Conservation (phyloP, 2,113 vertebrate genomes). For the Syrrhaptes paradoxus region DNA sequence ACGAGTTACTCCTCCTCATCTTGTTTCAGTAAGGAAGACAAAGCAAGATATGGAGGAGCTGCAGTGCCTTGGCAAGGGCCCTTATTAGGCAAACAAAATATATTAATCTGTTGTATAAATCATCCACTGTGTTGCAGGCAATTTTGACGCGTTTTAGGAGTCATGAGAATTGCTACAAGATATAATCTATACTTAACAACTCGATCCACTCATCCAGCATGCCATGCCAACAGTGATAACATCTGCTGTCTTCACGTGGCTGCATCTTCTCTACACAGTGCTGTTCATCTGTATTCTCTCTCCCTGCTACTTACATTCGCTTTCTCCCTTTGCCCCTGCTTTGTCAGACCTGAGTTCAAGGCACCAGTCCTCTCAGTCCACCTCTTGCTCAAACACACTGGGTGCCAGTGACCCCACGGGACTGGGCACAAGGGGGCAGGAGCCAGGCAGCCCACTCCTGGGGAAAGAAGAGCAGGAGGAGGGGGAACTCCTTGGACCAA, state of each 20-base stretch:
- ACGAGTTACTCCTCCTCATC: neutral
- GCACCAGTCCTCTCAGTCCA: neutral
- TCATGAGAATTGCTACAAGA: constrained; percentile 2
- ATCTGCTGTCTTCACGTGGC: neutral
- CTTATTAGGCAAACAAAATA: constrained; percentile 20
- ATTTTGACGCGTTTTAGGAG: neutral
- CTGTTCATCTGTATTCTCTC: neutral
- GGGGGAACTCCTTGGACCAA: accelerated
- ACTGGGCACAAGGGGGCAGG: neutral
- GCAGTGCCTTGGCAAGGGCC: neutral
- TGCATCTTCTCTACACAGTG: neutral
- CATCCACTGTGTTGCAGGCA: neutral
- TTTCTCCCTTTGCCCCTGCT: neutral
- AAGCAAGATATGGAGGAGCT: neutral
- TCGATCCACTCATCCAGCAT: neutral
- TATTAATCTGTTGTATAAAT: neutral
- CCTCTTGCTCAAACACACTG: neutral
- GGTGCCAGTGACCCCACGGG: accelerated
- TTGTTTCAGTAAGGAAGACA: neutral
- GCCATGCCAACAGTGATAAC: neutral
- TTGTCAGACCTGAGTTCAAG: neutral
- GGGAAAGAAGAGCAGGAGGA: neutral
- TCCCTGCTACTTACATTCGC: accelerated
- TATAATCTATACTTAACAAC: neutral
- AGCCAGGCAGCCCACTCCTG: neutral